Conservation (phyloP, 2,113 vertebrate genomes). For the Siphamia tubifer region DNA sequence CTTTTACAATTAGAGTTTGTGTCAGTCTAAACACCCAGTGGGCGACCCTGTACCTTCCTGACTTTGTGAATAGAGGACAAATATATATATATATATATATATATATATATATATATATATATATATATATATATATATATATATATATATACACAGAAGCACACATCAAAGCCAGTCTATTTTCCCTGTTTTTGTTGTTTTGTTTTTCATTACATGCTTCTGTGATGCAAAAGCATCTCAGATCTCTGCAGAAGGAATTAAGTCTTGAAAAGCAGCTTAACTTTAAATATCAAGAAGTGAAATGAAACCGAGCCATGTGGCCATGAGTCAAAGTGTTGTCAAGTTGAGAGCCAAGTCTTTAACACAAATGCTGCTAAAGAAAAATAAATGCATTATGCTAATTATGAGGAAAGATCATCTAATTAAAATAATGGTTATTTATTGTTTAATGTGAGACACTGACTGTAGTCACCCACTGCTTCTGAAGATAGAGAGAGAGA, state of each 20-base stretch:
- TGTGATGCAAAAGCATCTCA: not conserved
- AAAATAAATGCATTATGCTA: not conserved
- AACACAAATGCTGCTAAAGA: not conserved
- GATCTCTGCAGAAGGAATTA: not conserved
- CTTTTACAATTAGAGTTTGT: not conserved
- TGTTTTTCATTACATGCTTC: not conserved
- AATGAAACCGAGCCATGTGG: slow-evolving; percentile 5
- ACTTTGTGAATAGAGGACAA: not conserved
- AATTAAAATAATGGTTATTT: too few species aligned
- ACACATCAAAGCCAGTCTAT: too few species aligned
- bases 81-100: too few species aligned
- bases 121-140: too few species aligned
- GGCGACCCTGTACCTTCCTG: too few species aligned
- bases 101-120: too few species aligned
- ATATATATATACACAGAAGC: too few species aligned
- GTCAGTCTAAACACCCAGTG: too few species aligned
- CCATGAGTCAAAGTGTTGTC: not conserved
- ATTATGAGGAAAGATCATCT: not conserved
- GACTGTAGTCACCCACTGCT: too few species aligned
- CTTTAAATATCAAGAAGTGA: slow-evolving; percentile 19
- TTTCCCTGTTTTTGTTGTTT: not conserved
- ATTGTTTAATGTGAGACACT: too few species aligned
- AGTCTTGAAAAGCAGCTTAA: slow-evolving; percentile 28
- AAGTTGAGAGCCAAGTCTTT: not conserved
- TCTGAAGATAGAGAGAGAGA: too few species aligned